phyloP scores from a whole-genome alignment of 2,113 vertebrate species.

The Burhinus oedicnemus region DNA sequence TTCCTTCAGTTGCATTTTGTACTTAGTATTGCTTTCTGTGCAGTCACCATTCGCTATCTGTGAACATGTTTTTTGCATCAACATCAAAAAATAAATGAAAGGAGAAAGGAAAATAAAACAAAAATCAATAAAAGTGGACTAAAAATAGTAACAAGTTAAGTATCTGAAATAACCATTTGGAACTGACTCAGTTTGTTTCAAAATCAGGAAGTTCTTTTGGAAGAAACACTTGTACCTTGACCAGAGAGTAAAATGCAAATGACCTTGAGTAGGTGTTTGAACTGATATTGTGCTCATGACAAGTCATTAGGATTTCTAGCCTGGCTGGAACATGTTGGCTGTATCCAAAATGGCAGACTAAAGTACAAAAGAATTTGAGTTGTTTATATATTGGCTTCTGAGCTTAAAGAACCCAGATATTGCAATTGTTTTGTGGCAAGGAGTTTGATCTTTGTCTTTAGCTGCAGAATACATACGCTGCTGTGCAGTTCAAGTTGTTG shows the following conservation, averaged over 20 bases:
- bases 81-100: neutral
- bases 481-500: neutral
- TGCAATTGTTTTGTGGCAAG: neutral
- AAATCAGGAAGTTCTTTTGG: neutral
- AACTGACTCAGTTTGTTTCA: neutral
- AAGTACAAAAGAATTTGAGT: neutral
- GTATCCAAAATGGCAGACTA: neutral
- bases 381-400: neutral
- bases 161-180: neutral
- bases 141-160: neutral
- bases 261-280: neutral
- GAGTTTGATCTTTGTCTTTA: neutral
- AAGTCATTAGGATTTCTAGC: neutral
- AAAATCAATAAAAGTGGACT: neutral
- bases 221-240: neutral
- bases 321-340: neutral
- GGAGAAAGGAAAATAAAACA: neutral
- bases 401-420: neutral
- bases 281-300: neutral
- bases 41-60: neutral
- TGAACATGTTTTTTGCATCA: neutral
- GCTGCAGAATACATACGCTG: neutral
- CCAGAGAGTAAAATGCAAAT: neutral
- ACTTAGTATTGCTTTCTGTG: accelerated
- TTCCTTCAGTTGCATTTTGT: neutral